These are phyloP conservation scores for Acanthosepion lycidas DNA, from an alignment of 2,888 invertebrate species.

Conservation along the genomic window DNA sequence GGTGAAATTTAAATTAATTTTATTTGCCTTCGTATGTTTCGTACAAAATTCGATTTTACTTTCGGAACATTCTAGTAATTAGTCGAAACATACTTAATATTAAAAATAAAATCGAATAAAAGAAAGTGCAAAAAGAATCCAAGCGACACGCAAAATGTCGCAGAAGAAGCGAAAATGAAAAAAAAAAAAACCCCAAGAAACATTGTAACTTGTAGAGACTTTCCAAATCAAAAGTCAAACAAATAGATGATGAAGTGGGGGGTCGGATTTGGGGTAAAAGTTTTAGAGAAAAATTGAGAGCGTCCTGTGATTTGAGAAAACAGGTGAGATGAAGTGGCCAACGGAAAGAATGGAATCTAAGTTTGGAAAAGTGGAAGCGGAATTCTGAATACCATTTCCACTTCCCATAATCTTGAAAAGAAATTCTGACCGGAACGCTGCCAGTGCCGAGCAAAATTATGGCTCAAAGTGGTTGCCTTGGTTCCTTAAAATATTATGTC, in stretches of 20 bases:
- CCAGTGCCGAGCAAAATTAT: neutral
- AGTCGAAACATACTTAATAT: too few species aligned
- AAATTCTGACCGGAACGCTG: slow-evolving; percentile 6
- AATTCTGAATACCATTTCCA: neutral
- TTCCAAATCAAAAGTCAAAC: neutral
- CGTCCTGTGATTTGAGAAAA: neutral
- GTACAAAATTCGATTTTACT: too few species aligned
- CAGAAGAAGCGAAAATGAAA: neutral
- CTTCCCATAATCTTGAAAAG: neutral
- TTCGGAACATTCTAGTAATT: too few species aligned
- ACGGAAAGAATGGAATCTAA: neutral
- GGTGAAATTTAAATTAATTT: too few species aligned
- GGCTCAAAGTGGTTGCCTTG: neutral
- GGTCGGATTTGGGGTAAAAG: neutral
- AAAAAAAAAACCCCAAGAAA: neutral
- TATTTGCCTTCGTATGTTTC: too few species aligned
- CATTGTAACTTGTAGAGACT: neutral
- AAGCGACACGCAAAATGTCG: too few species aligned
- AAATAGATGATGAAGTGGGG: neutral
- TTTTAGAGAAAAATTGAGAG: neutral
- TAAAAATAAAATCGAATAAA: too few species aligned
- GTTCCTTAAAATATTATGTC: neutral
- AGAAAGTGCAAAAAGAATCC: too few species aligned
- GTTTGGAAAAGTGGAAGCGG: neutral
- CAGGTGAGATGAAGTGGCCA: neutral